Conservation (phyloP, 2,888 invertebrate species). For the Phyto melanocephala region DNA sequence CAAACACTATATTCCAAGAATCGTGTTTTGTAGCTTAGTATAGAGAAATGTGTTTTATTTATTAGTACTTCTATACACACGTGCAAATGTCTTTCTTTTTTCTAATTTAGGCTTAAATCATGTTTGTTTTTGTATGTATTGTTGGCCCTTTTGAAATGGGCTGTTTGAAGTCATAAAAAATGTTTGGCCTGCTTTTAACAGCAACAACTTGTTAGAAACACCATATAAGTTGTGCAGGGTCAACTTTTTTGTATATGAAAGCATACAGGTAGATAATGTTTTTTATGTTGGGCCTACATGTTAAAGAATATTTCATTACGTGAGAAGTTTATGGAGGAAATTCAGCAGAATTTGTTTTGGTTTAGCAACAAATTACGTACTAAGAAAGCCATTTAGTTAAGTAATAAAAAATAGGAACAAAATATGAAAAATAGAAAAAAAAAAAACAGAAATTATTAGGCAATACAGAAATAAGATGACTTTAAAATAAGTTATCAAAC, state of each 20-base stretch:
- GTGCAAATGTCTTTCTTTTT: background rate
- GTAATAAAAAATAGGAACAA: too few relatives aligned
- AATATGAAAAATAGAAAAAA: too few relatives aligned
- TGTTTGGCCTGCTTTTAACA: background rate
- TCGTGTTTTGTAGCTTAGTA: background rate
- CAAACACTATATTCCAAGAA: background rate
- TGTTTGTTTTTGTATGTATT: background rate
- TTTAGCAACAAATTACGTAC: background rate
- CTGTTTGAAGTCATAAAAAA: conserved; percentile 29
- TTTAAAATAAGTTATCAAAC: too few relatives aligned
- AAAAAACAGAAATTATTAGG: too few relatives aligned
- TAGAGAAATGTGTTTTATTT: conserved; percentile 11
- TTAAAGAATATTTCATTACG: background rate
- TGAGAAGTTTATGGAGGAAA: background rate
- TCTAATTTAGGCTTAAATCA: background rate
- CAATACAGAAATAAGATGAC: too few relatives aligned
- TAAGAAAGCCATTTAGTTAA: too few relatives aligned
- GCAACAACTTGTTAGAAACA: background rate
- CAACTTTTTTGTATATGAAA: background rate
- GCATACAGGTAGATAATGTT: background rate
- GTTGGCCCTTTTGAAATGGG: conserved; percentile 13
- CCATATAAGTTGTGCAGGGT: background rate
- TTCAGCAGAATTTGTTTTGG: conserved; percentile 2
- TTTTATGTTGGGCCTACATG: background rate
- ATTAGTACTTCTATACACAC: too few relatives aligned